Evolutionary conservation across 1,140 invertebrate species (phyloP), one percentile per base, ranked within the genome.

Genomic region (Leptinotarsa defecta): DNA sequence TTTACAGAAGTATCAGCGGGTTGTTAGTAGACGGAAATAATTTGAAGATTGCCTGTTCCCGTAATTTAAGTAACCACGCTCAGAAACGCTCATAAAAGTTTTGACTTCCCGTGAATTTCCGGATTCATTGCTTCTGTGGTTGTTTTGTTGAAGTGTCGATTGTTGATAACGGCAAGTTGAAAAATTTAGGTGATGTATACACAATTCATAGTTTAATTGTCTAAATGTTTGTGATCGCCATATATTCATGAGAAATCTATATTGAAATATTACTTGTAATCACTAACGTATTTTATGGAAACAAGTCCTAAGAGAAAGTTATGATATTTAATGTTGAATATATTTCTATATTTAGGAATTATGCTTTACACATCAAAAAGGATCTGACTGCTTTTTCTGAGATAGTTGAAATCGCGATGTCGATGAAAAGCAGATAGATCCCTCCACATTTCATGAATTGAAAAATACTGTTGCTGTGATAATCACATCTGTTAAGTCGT

Each of bases 401-500:
- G 15, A 4, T 57, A 17, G 52, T 57, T 57, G 52, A 57, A 57
- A 57, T n/a, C 13, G 52, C 13, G 1, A 57, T 57, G 52, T 57
- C 52, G 52, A 57, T 19, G 52, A 57, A 57, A 57, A 57, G 52
- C 52, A 57, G 52, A 1, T 8, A 57, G 52, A 57, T 57, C 52
- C n/a, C 15, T 57, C 52, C 52, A 57, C 52, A 57, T n/a, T 57
- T 57, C 52, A 57, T 57, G 52, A 57, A 57, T 70, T 20, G 34
- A 70, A 64, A 73, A 64, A 73, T 64, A 74, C 73, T 68, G 65
- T 74, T 74, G 65, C 65, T 74, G 71, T 73, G 71, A 73, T 73
- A 73, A 61, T 71, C 71, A 73, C 71, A 64, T 73, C 71, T 73
- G 61, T 73, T 24, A 57, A 43, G 70, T 65, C 64, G 64, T 20